These are phyloP conservation scores for Entelurus aequoreus DNA, from an alignment of 2,113 vertebrate genomes.

Conservation along the genomic window DNA sequence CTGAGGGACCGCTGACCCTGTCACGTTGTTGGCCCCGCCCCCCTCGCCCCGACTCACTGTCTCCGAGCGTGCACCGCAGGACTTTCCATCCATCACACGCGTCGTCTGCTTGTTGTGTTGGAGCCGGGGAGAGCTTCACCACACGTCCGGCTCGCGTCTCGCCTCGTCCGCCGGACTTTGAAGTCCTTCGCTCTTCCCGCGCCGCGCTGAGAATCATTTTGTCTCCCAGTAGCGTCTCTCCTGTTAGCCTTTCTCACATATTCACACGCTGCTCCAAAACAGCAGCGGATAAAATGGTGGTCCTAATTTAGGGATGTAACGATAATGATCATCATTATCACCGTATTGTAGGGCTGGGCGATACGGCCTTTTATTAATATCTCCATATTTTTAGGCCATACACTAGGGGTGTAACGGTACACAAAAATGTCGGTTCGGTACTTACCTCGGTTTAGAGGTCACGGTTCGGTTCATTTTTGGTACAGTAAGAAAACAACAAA, in stretches of 20 bases:
- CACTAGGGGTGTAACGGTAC: too few species aligned
- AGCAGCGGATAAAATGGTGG: constrained; percentile 58
- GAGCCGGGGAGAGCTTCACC: constrained; percentile 63
- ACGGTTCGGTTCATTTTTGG: too few species aligned
- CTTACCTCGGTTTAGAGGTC: too few species aligned
- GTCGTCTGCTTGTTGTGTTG: constrained; percentile 65
- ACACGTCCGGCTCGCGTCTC: constrained; percentile 58
- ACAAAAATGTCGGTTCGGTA: too few species aligned
- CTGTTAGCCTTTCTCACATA: constrained; percentile 61
- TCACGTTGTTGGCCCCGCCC: constrained; percentile 60
- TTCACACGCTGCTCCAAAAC: constrained; percentile 32
- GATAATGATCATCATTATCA: too few species aligned
- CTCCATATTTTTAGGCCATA: too few species aligned
- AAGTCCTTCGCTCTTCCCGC: constrained; percentile 57
- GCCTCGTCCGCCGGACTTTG: constrained; percentile 54
- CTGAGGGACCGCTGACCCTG: constrained; percentile 69
- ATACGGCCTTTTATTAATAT: too few species aligned
- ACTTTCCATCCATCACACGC: constrained; percentile 68
- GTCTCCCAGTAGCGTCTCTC: too few species aligned
- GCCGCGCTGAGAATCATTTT: constrained; percentile 58
- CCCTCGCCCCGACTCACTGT: constrained; percentile 52
- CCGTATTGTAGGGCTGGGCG: too few species aligned
- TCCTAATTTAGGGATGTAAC: constrained; percentile 19
- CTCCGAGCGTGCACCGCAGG: constrained; percentile 61
- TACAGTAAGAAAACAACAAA: too few species aligned